phyloP scores from a whole-genome alignment of 37 sponge, comb jelly and placozoan species.

The Spongilla lacustris region DNA sequence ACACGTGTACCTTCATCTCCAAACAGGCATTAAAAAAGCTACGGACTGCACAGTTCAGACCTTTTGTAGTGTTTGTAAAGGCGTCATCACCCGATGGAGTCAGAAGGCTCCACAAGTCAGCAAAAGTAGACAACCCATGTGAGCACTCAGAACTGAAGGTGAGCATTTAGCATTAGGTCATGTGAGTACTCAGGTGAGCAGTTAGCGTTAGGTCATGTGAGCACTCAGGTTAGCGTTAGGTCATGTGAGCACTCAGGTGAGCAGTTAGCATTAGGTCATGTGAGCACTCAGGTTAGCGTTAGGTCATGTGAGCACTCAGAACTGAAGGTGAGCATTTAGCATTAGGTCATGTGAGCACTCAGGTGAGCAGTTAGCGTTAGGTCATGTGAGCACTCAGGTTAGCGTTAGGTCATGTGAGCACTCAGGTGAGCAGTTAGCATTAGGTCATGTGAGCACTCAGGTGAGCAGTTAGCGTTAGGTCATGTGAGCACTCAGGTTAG shows the following conservation, averaged over 20 bases:
- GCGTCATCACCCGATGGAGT: slow-evolving; percentile 54
- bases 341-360: not conserved
- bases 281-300: too few relatives aligned
- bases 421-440: too few relatives aligned
- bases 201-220: too few relatives aligned
- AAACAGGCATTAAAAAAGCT: slow-evolving; percentile 75
- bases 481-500: slow-evolving; percentile 24
- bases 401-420: too few relatives aligned
- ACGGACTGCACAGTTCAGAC: slow-evolving; percentile 66
- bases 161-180: not conserved
- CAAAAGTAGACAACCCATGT: slow-evolving; percentile 48
- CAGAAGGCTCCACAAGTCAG: slow-evolving; percentile 56
- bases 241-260: too few relatives aligned
- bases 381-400: too few relatives aligned
- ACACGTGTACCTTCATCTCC: not conserved
- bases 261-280: too few relatives aligned
- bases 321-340: slow-evolving; percentile 31
- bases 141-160: slow-evolving; percentile 50
- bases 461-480: too few relatives aligned
- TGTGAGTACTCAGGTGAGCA: not conserved
- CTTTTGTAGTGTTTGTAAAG: slow-evolving; percentile 74
- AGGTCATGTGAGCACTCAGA: slow-evolving; percentile 35
- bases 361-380: too few relatives aligned
- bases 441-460: too few relatives aligned
- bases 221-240: slow-evolving; percentile 24